phyloP scores from a whole-genome alignment of 2,113 vertebrate genomes.

The Lynx canadensis region DNA sequence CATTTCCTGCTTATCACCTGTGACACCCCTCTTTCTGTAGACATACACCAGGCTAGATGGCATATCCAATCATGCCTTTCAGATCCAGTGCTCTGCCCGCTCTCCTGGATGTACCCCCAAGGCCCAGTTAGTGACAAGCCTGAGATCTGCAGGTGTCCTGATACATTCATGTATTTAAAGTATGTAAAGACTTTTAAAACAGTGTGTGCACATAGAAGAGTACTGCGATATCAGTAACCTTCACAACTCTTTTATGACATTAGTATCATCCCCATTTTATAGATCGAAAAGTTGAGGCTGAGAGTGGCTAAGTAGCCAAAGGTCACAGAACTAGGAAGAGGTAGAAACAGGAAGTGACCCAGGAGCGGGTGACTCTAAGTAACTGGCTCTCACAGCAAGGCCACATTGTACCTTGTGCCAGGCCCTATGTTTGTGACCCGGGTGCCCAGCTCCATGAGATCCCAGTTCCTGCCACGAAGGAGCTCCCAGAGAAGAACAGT shows the following conservation, averaged over 20 bases:
- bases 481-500: not conserved
- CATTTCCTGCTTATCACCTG: not conserved
- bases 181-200: not conserved
- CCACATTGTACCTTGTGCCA: not conserved
- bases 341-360: not conserved
- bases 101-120: not conserved
- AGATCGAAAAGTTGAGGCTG: not conserved
- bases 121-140: not conserved
- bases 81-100: not conserved
- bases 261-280: not conserved
- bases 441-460: not conserved
- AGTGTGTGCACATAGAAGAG: not conserved
- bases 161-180: not conserved
- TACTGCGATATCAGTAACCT: not conserved
- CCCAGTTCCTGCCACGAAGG: not conserved
- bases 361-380: not conserved
- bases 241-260: not conserved
- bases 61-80: not conserved
- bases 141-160: not conserved
- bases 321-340: not conserved
- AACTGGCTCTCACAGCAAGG: not conserved
- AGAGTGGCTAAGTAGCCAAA: not conserved
- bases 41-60: not conserved
- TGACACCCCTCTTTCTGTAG: not conserved
- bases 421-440: not conserved